Conservation (phyloP, 2,113 vertebrate genomes). For the Phoenicopterus ruber region DNA sequence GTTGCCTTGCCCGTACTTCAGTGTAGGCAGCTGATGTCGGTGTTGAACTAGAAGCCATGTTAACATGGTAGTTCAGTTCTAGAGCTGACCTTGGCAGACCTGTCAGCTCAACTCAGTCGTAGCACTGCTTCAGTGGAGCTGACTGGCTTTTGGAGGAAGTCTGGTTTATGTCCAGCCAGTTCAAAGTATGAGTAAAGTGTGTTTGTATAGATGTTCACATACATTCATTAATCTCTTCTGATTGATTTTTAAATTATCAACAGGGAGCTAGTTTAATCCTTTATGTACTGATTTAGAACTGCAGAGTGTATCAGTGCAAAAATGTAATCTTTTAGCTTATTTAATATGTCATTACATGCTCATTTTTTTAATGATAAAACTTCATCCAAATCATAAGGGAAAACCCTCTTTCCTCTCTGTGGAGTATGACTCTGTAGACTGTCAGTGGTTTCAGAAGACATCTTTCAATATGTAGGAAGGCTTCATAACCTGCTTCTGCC, state of each 20-base stretch:
- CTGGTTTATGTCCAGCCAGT: neutral
- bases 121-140: neutral
- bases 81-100: neutral
- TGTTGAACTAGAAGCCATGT: neutral
- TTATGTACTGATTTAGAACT: neutral
- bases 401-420: neutral
- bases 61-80: rapidly evolving
- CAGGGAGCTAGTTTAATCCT: neutral
- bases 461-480: neutral
- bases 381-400: neutral
- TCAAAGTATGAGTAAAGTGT: neutral
- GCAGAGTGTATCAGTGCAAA: neutral
- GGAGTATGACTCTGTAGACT: neutral
- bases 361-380: neutral
- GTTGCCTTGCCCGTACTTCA: neutral
- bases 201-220: neutral
- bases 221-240: neutral
- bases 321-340: neutral
- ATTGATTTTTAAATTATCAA: neutral
- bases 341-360: neutral
- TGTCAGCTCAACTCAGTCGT: neutral
- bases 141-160: neutral
- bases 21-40: neutral
- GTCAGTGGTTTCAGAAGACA: neutral
- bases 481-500: neutral